Base-by-base conservation (phyloP, 1,140 invertebrate species). In the Drosophila aff. region DNA sequence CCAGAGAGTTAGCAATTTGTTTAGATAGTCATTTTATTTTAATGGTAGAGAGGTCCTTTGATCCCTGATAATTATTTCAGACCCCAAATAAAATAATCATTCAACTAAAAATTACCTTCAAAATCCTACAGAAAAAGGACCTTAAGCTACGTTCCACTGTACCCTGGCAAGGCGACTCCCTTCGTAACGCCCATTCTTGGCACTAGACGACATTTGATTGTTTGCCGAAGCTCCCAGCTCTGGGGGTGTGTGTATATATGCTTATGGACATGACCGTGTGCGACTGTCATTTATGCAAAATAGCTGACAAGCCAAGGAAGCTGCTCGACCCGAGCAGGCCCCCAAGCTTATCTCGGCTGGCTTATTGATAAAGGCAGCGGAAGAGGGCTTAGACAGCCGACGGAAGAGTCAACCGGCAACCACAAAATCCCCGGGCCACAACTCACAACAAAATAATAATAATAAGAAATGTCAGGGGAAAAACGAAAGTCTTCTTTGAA, bases 331-430 rank as follows among this genome's bases (percentile, higher is more conserved):
- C 71, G 49, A 59, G 43, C 33, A 31, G 60, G 57, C 18, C 36
- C 68, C 41, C 64, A 65, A 69, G 84, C 86, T 89, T 87, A 87
- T 89, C 80, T 83, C 64, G 13, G 41, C 68, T 66, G 82, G 78
- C 82, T 80, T 83, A 89, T 89, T 86, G 83, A 86, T 86, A 89
- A 89, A 79, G 84, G 77, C 78, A 84, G 40, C 84, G 84, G 84
- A 89, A 89, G 77, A 89, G 81, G 81, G 79, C 85, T 89, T 81
- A 84, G 84, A 89, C 84, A 89, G 49, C 75, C 68, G 73, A 77
- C 84, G 63, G 76, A 67, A 65, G 64, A 72, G 53, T 38, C 47
- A 33, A 23, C 36, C 47, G 49, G 23, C 53, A 7, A 26, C 50
- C 50, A n/a, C 52, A 40, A 38, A 53, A 9, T 53, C 53, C 18